Base-by-base conservation (phyloP, 2,797 vertebrate genomes). In the Sebastes reedi region DNA sequence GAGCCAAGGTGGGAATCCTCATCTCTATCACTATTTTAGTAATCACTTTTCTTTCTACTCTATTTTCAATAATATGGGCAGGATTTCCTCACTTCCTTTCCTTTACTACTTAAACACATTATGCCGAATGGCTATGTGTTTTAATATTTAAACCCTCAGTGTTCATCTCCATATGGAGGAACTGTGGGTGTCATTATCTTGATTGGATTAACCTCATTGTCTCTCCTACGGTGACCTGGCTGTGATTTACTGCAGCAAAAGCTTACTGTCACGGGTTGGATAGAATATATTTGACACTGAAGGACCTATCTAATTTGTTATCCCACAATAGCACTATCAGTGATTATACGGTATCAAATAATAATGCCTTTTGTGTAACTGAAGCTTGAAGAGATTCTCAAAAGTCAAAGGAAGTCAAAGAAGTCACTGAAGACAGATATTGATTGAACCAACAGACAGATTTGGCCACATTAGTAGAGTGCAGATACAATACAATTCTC, bases 131-230 rank as follows among this genome's bases (percentile, higher is more conserved):
- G 1, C 32, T n/a, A 56, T 42, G 2, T 20, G 12, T 60, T 50
- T 39, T 24, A 68, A 1, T 4, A 32, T 22, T 62, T 61, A 18
- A 36, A 81, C 4, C 24, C 4, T 65, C 22, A 52, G 8, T 16
- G 13, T 42, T 30, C 2, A 14, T 64, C 11, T 20, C 52, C 36
- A 67, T 75, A 36, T 64, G 50, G 71, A 59, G 14, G 42, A 66
- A 72, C 22, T 34, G 14, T 74, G 46, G 60, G 46, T 72, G 70
- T 76, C 62, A 64, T 75, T 64, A 70, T 70, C 84, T 39, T 71
- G 14, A 79, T 42, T 30, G 68, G 87, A 88, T 90, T 89, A 72
- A 67, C 74, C 60, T 30, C 32, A 50, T 52, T 32, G 29, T 67
- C 65, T 68, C 59, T 54, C 72, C 84, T 59, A 24, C 6, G 5